Percentiles rank a stretch among this genome's conserved stretches.
Evolutionary conservation across 2,888 invertebrate species (phyloP).

Genomic region (Latrodectus hesperus): DNA sequence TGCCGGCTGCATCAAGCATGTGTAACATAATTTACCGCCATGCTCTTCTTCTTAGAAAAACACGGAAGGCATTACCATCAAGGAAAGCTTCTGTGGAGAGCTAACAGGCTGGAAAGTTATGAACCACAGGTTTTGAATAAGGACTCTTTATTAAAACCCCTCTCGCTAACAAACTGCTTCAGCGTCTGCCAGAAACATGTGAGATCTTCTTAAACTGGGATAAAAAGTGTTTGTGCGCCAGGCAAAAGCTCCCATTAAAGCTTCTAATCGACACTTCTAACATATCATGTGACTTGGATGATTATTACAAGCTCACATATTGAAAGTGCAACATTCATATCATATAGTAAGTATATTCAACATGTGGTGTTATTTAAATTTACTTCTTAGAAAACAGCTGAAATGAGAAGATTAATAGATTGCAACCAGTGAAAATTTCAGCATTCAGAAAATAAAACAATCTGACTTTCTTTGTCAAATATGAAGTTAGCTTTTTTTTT

Average conservation of each 20-base stretch:
- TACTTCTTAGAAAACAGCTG: too few species aligned
- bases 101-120: slow-evolving; percentile 59
- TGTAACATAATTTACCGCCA: slow-evolving; percentile 53
- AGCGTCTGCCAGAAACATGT: background rate
- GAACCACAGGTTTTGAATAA: slow-evolving; percentile 35
- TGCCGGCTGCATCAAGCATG: background rate
- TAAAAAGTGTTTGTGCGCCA: background rate
- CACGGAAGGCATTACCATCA: slow-evolving; percentile 16
- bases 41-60: slow-evolving; percentile 51
- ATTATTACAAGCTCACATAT: too few species aligned
- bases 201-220: background rate
- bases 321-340: too few species aligned
- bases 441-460: too few species aligned
- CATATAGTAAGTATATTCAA: too few species aligned
- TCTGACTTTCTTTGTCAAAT: too few species aligned
- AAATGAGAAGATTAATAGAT: too few species aligned
- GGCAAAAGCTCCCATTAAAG: background rate
- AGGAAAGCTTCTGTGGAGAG: slow-evolving; percentile 26
- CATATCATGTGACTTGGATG: too few species aligned
- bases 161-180: background rate
- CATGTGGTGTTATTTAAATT: too few species aligned
- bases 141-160: slow-evolving; percentile 25
- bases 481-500: too few species aligned
- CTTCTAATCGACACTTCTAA: too few species aligned
- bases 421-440: too few species aligned